Conservation (phyloP, 2,888 invertebrate species). For the Drosophila meridionalis region DNA sequence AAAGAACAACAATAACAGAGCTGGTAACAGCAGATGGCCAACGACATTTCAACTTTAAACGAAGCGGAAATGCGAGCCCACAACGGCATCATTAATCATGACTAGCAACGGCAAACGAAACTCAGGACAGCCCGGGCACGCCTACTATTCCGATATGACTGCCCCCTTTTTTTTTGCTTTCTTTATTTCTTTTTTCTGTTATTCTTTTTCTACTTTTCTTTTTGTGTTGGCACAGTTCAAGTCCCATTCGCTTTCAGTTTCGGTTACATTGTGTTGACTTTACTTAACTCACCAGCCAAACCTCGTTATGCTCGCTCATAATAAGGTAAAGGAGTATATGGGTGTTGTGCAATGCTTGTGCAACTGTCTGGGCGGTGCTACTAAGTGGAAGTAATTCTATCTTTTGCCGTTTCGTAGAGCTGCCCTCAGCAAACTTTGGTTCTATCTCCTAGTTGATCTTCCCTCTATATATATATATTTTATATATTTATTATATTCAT, state of each 20-base stretch:
- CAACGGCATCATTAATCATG: slow-evolving; percentile 76
- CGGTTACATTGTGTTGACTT: slow-evolving; percentile 46
- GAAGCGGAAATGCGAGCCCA: slow-evolving; percentile 70
- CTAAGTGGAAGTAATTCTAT: neutral
- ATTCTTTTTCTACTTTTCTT: neutral
- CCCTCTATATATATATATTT: too few relatives aligned
- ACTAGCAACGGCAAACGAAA: slow-evolving; percentile 41
- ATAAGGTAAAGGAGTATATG: neutral
- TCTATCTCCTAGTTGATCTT: neutral
- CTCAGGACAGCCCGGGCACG: neutral
- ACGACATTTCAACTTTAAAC: slow-evolving; percentile 76
- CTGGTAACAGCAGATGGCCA: slow-evolving; percentile 48
- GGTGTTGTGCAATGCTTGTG: neutral
- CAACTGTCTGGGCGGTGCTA: too few relatives aligned
- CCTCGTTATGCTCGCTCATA: slow-evolving; percentile 15
- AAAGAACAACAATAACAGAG: slow-evolving; percentile 27
- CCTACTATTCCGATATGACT: neutral
- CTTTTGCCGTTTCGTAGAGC: neutral
- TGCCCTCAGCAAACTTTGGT: too few relatives aligned
- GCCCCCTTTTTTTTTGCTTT: neutral
- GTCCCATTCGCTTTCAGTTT: slow-evolving; percentile 23
- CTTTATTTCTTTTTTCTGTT: neutral
- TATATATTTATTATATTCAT: neutral
- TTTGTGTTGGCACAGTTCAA: slow-evolving; percentile 1
- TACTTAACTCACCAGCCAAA: slow-evolving; percentile 36